phyloP scores from a whole-genome alignment of 2,797 vertebrate genomes.

The Diplodus puntazzo region DNA sequence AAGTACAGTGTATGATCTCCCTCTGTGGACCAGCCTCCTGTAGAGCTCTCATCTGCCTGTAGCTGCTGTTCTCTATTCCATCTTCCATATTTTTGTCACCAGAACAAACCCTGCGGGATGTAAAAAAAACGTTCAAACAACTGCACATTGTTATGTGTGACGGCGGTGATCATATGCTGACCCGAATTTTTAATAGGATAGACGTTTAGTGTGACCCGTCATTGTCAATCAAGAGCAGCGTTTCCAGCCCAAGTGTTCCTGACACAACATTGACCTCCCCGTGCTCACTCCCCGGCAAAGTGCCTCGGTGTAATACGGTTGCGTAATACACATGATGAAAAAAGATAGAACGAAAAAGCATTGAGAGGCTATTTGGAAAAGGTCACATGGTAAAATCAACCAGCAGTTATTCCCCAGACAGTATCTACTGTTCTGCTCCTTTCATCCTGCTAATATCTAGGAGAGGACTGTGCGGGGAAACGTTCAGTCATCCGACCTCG shows the following conservation, averaged over 20 bases:
- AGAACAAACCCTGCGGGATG: not conserved
- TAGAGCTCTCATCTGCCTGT: not conserved
- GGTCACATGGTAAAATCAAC: slow-evolving; percentile 30
- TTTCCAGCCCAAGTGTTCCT: slow-evolving; percentile 11
- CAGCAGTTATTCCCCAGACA: slow-evolving; percentile 31
- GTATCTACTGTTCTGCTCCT: not conserved
- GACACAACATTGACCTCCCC: slow-evolving; percentile 24
- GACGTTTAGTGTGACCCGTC: not conserved
- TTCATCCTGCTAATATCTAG: slow-evolving; percentile 1
- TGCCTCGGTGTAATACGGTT: slow-evolving; percentile 8
- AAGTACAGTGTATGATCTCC: not conserved
- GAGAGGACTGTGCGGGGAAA: not conserved
- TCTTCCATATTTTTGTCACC: not conserved
- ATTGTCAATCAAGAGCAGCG: slow-evolving; percentile 2
- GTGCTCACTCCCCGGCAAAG: slow-evolving; percentile 12
- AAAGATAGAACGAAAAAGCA: not conserved
- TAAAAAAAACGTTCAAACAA: not conserved
- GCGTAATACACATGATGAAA: not conserved
- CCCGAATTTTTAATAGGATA: not conserved
- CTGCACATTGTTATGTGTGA: not conserved
- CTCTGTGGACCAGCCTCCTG: slow-evolving; percentile 9
- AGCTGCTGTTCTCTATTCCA: slow-evolving; percentile 1
- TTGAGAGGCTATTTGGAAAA: slow-evolving; percentile 32
- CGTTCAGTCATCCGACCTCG: not conserved
- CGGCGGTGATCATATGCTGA: not conserved